phyloP scores from a whole-genome alignment of 2,888 invertebrate species.

The Xylota segnis region DNA sequence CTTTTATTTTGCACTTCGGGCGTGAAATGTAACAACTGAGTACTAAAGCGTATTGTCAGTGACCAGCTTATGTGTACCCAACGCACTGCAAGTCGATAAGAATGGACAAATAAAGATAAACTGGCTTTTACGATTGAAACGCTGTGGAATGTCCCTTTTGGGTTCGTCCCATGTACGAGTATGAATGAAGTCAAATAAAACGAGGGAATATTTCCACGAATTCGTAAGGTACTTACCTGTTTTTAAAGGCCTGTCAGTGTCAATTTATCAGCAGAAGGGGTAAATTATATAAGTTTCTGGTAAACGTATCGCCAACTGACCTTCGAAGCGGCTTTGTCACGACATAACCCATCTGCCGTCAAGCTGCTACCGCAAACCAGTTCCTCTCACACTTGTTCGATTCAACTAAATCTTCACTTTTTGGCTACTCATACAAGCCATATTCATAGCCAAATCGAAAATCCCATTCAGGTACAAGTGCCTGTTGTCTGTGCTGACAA shows the following conservation, averaged over 20 bases:
- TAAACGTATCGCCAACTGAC: background rate
- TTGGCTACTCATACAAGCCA: background rate
- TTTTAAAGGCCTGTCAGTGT: background rate
- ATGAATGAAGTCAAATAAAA: background rate
- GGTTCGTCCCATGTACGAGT: background rate
- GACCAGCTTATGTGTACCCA: background rate
- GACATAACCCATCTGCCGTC: background rate
- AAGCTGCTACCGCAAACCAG: background rate
- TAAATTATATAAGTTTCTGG: background rate
- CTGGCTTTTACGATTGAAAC: background rate
- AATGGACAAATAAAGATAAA: constrained; percentile 7
- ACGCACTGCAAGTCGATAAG: constrained; percentile 9
- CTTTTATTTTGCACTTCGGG: background rate
- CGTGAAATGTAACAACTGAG: background rate
- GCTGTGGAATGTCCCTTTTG: background rate
- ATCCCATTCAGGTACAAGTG: constrained; percentile 7
- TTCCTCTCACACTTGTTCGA: background rate
- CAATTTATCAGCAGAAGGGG: background rate
- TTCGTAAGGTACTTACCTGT: background rate
- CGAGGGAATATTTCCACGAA: background rate
- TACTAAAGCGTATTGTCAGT: background rate
- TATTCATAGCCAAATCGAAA: constrained; percentile 1
- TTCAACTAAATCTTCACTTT: constrained; percentile 8
- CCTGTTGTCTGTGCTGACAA: background rate
- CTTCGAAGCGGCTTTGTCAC: background rate